Evolutionary conservation across 2,888 invertebrate species (phyloP).

Genomic region (Rhodophaea formosa): DNA sequence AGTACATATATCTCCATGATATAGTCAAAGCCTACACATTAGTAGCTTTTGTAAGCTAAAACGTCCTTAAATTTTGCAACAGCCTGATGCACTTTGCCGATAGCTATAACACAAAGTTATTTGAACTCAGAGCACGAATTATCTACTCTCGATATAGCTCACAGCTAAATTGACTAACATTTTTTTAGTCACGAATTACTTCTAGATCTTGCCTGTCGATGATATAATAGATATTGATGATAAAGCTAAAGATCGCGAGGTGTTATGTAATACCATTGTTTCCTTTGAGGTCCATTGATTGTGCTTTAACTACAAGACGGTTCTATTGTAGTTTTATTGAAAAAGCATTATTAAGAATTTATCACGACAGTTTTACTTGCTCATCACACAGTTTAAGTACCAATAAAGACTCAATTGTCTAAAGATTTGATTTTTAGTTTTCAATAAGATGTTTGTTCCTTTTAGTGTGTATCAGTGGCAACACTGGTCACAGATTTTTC

Average conservation of each 20-base stretch:
- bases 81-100: constrained; percentile 4
- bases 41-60: neutral
- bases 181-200: constrained; percentile 11
- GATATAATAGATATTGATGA: neutral
- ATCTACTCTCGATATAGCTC: neutral
- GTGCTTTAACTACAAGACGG: no score
- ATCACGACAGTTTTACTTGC: no score
- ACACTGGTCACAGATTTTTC: no score
- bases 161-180: constrained; percentile 9
- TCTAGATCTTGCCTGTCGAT: neutral
- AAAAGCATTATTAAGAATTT: no score
- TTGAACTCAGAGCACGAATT: neutral
- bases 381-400: no score
- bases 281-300: neutral
- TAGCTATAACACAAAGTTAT: constrained; percentile 1
- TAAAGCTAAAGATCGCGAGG: neutral
- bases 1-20: no score
- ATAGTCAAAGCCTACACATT: no score
- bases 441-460: no score
- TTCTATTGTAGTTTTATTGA: no score
- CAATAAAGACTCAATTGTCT: no score
- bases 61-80: neutral
- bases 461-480: no score
- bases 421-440: no score
- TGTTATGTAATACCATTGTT: neutral